phyloP scores from a whole-genome alignment of 2,797 vertebrate genomes.

The Crax fasciolata region DNA sequence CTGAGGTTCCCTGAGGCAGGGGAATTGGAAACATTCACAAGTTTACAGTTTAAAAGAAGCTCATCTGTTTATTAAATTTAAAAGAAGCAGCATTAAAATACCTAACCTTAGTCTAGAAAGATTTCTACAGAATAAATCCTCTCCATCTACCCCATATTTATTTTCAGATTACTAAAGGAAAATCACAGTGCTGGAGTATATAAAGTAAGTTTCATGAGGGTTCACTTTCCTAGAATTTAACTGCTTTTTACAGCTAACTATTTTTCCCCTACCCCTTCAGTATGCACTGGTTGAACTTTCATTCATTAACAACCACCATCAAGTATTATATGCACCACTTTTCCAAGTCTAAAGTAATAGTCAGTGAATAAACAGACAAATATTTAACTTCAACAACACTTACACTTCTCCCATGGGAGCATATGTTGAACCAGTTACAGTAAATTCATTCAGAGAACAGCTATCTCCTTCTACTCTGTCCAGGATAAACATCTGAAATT shows the following conservation, averaged over 20 bases:
- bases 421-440: slow-evolving; percentile 96
- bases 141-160: neutral
- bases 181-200: neutral
- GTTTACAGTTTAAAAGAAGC: neutral
- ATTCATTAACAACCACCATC: neutral
- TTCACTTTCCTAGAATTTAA: neutral
- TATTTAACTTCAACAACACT: slow-evolving; percentile 78
- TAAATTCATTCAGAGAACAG: slow-evolving; percentile 94
- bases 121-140: neutral
- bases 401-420: slow-evolving; percentile 97
- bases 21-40: neutral
- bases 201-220: neutral
- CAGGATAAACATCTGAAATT: slow-evolving; percentile 93
- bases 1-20: neutral
- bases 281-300: neutral
- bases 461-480: slow-evolving; percentile 91
- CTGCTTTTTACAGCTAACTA: neutral
- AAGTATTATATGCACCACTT: neutral
- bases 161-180: neutral
- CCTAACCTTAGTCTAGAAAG: neutral
- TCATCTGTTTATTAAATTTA: neutral
- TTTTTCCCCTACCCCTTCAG: neutral
- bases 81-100: neutral
- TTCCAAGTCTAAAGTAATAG: neutral
- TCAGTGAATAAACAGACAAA: neutral